phyloP scores from a whole-genome alignment of 1,140 invertebrate species.

The Euwallacea similis region DNA sequence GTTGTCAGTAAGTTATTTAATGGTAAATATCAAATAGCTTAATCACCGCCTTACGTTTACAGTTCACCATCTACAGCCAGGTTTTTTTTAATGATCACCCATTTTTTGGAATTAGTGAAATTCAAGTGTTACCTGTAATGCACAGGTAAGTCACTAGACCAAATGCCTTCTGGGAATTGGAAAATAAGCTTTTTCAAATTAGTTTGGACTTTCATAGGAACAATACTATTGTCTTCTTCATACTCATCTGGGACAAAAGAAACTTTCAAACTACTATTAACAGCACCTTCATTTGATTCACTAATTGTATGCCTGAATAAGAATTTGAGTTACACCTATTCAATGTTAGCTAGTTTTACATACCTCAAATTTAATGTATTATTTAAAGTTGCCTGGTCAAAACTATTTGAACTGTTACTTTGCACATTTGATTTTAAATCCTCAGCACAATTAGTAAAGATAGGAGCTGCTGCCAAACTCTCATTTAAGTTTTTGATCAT shows the following conservation, averaged over 20 bases:
- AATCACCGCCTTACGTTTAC: too few species aligned
- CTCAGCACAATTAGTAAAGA: too few species aligned
- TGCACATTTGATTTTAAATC: too few species aligned
- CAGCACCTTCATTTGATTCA: background rate
- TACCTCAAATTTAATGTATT: background rate
- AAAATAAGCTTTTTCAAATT: conserved; percentile 36
- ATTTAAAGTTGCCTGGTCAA: background rate
- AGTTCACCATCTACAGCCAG: too few species aligned
- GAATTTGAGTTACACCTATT: background rate
- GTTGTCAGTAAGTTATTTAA: background rate
- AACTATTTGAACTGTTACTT: too few species aligned
- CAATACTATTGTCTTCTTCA: conserved; percentile 21
- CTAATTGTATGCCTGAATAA: background rate
- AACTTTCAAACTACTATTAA: background rate
- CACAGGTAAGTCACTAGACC: conserved; percentile 28
- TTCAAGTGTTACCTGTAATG: conserved; percentile 32
- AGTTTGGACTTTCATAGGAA: conserved; percentile 25
- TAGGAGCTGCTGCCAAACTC: too few species aligned
- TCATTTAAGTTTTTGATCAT: too few species aligned
- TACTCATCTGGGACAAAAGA: background rate
- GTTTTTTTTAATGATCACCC: too few species aligned
- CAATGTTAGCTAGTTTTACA: background rate
- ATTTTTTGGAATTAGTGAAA: background rate
- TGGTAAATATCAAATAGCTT: too few species aligned
- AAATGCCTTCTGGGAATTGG: conserved; percentile 37